Evolutionary conservation across 1,140 invertebrate species (phyloP), one percentile per base, ranked within the genome.

Genomic region (Myzus persicae): DNA sequence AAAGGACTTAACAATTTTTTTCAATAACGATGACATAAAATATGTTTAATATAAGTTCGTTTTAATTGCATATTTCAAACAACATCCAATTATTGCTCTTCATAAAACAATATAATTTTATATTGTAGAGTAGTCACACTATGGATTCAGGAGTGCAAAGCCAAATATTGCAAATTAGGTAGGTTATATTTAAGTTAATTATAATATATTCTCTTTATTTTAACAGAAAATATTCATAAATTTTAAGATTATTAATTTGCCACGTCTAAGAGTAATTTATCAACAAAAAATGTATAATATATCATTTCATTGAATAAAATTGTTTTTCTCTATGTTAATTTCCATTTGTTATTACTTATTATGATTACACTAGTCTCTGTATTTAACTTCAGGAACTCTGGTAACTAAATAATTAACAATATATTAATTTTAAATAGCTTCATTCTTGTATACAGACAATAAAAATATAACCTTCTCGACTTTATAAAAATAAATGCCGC

Each of bases 391-490:
- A 93, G 91, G 91, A 93, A 93, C 91, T 93, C 91, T 93, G 91
- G 91, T 93, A 84, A 93, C 91, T 93, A 93, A 93, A 92, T 81
- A 92, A 81, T 92, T 91, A 91, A 92, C 76, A 82, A 82, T 92
- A 82, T 36, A 92, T 91, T 46, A 84, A 92, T 76, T 76, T 76
- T 84, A 92, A 48, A 92, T 93, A 93, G 46, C 36, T 84, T 93
- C 44, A 92, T 85, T 84, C 26, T 85, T 93, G 81, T 85, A 51
- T 93, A 93, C 81, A 54, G 91, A 51, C 46, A 40, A 93, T 85
- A 93, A 93, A 93, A 93, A 93, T 93, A 93, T 93, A 93, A 93
- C 91, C 67, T 93, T 92, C 85, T 93, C 59, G 36, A 93, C 44
- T 82, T 84, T 93, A 84, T 85, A 93, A 93, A 93, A 93, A 93